These are phyloP conservation scores for Clanis bilineata DNA, from an alignment of 2,888 invertebrate genomes.

Conservation along the genomic window DNA sequence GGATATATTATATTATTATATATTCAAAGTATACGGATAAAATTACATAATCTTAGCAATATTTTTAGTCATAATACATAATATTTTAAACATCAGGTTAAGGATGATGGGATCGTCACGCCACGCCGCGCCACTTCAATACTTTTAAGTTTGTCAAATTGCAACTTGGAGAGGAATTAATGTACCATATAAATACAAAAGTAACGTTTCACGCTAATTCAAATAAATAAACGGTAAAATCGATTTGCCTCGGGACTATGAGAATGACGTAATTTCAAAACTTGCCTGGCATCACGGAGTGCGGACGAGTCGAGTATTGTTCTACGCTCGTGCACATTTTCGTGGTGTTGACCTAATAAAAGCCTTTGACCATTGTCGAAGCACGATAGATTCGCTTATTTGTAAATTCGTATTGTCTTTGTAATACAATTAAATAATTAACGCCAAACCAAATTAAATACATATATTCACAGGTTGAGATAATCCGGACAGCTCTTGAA, in stretches of 20 bases:
- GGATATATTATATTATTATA: slow-evolving; percentile 37
- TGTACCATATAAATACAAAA: slow-evolving; percentile 23
- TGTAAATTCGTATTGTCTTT: background rate
- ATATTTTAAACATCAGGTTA: background rate
- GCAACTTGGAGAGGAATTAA: slow-evolving; percentile 6
- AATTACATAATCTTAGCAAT: background rate
- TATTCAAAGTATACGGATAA: background rate
- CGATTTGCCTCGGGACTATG: slow-evolving; percentile 53
- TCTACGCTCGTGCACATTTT: slow-evolving; percentile 34
- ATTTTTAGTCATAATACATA: background rate
- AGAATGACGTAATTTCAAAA: slow-evolving; percentile 56
- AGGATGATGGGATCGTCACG: background rate
- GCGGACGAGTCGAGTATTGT: slow-evolving; percentile 53
- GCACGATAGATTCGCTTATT: slow-evolving; percentile 21
- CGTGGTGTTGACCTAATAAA: slow-evolving; percentile 43
- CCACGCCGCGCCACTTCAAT: background rate
- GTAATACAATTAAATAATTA: background rate
- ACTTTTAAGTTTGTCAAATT: background rate
- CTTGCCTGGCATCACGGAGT: slow-evolving; percentile 32
- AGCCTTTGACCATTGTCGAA: slow-evolving; percentile 27
- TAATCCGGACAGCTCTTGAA: too few relatives aligned
- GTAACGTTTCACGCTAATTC: slow-evolving; percentile 38
- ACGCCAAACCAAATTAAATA: background rate
- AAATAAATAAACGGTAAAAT: slow-evolving; percentile 43
- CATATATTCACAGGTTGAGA: too few relatives aligned